Evolutionary conservation across 2,888 invertebrate genomes (phyloP).

Genomic region (Molorchus minor): DNA sequence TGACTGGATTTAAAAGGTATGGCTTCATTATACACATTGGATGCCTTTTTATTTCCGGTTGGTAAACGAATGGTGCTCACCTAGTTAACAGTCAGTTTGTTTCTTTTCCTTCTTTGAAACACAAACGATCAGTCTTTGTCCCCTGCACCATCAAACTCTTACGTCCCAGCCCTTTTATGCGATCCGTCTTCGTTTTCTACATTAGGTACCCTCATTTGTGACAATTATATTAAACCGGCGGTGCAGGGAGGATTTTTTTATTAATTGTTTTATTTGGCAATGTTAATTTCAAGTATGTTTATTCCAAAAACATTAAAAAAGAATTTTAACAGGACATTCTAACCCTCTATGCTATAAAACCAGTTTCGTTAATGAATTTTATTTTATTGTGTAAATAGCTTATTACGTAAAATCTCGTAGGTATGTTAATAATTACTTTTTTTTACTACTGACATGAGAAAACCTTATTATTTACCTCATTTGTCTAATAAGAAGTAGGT

Average conservation of each 20-base stretch:
- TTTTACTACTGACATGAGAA: too few species aligned
- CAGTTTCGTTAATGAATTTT: too few species aligned
- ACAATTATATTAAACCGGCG: constrained; percentile 38
- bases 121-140: constrained; percentile 43
- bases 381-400: too few species aligned
- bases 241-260: not conserved
- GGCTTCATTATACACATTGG: constrained; percentile 40
- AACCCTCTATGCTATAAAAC: too few species aligned
- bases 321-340: too few species aligned
- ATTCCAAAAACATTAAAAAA: too few species aligned
- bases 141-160: constrained; percentile 40
- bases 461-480: too few species aligned
- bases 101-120: constrained; percentile 41
- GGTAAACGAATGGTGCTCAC: constrained; percentile 40
- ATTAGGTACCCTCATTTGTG: constrained; percentile 35
- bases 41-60: constrained; percentile 42
- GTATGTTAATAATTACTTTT: too few species aligned
- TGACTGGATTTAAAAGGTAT: constrained; percentile 26
- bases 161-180: constrained; percentile 35
- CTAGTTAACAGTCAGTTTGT: constrained; percentile 43
- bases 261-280: too few species aligned
- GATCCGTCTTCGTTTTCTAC: constrained; percentile 39
- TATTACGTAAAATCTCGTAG: too few species aligned
- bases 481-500: too few species aligned
- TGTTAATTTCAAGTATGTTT: too few species aligned